Conservation (phyloP, 1,140 invertebrate genomes). For the Calliphora vicina region DNA sequence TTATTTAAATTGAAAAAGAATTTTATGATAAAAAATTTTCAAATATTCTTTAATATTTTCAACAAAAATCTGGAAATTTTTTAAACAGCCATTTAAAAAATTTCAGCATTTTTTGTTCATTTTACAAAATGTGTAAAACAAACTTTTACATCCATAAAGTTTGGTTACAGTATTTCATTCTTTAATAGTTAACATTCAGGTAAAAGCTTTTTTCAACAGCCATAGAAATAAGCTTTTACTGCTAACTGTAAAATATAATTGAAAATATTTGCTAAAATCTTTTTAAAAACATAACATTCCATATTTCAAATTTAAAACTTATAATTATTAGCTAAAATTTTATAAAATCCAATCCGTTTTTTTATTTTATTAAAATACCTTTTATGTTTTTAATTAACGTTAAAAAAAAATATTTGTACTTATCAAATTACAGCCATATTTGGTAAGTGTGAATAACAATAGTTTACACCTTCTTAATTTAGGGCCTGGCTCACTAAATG, state of each 20-base stretch:
- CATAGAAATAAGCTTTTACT: not conserved
- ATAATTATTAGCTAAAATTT: too few relatives aligned
- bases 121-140: not conserved
- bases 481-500: too few relatives aligned
- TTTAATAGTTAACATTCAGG: not conserved
- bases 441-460: not conserved
- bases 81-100: not conserved
- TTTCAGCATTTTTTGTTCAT: not conserved
- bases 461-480: too few relatives aligned
- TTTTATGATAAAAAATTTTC: not conserved
- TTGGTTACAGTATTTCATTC: not conserved
- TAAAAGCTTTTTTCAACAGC: too few relatives aligned
- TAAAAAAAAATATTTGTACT: not conserved
- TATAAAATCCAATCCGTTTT: not conserved
- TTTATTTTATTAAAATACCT: not conserved
- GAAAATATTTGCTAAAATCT: not conserved
- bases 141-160: not conserved
- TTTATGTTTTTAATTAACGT: not conserved
- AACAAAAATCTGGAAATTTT: not conserved
- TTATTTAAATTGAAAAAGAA: not conserved
- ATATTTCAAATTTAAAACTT: too few relatives aligned
- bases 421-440: not conserved
- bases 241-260: too few relatives aligned
- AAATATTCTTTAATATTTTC: not conserved
- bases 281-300: too few relatives aligned